A percentile compares a stretch with the other conserved stretches of the same genome.
These are phyloP conservation scores for Laupala kohalensis DNA, from an alignment of 1,140 invertebrate species.

Conservation along the genomic window DNA sequence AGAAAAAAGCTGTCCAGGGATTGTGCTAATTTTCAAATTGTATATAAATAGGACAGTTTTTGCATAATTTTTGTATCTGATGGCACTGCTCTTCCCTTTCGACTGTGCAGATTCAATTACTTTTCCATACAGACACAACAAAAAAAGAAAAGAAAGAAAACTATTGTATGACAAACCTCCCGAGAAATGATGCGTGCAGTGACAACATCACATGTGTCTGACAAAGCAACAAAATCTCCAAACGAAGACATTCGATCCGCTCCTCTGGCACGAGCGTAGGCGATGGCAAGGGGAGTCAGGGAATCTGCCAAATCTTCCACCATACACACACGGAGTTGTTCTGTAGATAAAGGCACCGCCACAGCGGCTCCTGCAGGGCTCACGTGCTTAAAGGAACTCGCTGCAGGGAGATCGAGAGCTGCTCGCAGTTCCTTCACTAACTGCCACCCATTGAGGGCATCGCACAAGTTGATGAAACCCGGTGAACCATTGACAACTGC, in stretches of 20 bases:
- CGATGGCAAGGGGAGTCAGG: slow-evolving; percentile 77
- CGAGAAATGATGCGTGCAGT: slow-evolving; percentile 65
- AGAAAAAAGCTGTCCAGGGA: no score
- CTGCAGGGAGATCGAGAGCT: slow-evolving; percentile 72
- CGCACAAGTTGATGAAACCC: slow-evolving; percentile 94
- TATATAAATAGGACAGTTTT: no score
- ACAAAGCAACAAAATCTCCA: slow-evolving; percentile 93
- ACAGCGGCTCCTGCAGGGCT: slow-evolving; percentile 93
- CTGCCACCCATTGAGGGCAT: slow-evolving; percentile 95
- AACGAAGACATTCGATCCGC: slow-evolving; percentile 99
- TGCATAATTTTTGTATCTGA: no score
- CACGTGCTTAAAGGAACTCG: slow-evolving; percentile 96
- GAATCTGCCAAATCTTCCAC: slow-evolving; percentile 69
- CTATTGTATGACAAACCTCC: slow-evolving; percentile 42
- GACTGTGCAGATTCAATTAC: no score
- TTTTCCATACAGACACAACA: no score
- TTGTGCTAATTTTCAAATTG: no score
- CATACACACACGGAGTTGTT: slow-evolving; percentile 68
- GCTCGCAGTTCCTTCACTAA: slow-evolving; percentile 77
- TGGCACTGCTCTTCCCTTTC: no score
- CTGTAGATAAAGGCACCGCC: slow-evolving; percentile 55
- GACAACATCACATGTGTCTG: slow-evolving; percentile 75
- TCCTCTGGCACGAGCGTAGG: slow-evolving; percentile 90
- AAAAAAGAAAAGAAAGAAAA: no score
- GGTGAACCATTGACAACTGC: slow-evolving; percentile 85